Base-by-base conservation (phyloP, 2,113 vertebrate species). In the Solea solea region DNA sequence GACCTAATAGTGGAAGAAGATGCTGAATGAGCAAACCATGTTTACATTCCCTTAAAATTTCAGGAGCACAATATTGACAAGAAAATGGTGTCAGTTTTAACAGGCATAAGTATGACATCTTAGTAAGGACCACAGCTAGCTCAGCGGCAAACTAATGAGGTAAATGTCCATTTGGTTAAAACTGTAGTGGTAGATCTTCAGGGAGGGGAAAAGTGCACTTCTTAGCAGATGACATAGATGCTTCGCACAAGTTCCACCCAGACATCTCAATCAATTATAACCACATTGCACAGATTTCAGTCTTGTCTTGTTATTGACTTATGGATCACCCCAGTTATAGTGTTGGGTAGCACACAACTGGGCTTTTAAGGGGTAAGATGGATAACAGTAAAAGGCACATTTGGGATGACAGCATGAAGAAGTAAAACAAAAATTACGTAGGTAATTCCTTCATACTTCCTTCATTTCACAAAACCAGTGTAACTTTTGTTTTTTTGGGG, bases 261-360 rank as follows among this genome's bases (percentile, higher is more conserved):
- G 93, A 93, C 93, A 93, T 93, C 93, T 94, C 92, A 94, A 94
- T 94, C 94, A 94, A 95, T 95, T 94, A 94, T 95, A 95, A 95
- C 93, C 90, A 91, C 92, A 95, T 94, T 94, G 91, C 80, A 67
- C 88, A 91, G 91, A 91, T 94, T 95, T 94, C 91, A 94, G 91
- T 92, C 94, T 93, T 90, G 90, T 93, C 90, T 92, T 91, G 87
- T 92, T 94, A 94, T 92, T 90, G 93, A 93, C 91, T 91, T 92
- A 91, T 92, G 90, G 91, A 94, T 94, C 93, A 90, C 64, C 86
- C 79, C 82, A 80, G 88, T 91, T 90, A 91, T 88, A 93, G 91
- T 90, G 89, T 90, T 90, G 88, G 91, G 89, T 93, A 91, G 91
- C 90, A 84, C 78, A 86, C 78, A 85, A 90, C 84, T 63, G 76